Evolutionary conservation across 1,140 invertebrate species (phyloP), one percentile per base, ranked within the genome.

Genomic region (Pseudomyrmex gracilis): DNA sequence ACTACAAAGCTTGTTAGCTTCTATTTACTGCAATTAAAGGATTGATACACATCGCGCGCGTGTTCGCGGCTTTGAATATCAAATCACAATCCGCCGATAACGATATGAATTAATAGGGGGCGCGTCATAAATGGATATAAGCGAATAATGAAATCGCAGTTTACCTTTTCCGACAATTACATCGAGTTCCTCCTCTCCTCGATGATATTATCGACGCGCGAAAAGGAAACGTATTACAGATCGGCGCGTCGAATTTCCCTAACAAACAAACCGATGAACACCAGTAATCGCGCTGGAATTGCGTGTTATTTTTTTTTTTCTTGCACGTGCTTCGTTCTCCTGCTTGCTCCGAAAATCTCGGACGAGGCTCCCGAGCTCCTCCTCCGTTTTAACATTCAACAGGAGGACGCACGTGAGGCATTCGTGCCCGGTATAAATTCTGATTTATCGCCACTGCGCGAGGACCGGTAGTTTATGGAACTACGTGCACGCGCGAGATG

Each of bases 401-500:
- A 61, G 73, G 64, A 80, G 57, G 34, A 34, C 47, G 55, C 66
- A 61, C 58, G 83, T 60, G 67, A 73, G 76, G 64, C 58, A 83
- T 68, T 73, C 78, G 76, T 58, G 66, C 55, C n/a, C 58, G 34
- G 73, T 76, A 73, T 85, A 85, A 87, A 80, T 80, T 85, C 86
- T 87, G 84, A 87, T 87, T 87, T 85, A 87, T 87, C 66, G 78
- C 76, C 67, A 64, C 45, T 51, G 61, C 78, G 34, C 34, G 34
- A n/a, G n/a, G 73, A 49, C 73, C 61, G 74, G 61, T 82, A 71
- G 71, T 87, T 85, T 85, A 85, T 87, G 73, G 76, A 87, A 85
- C 78, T 77, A 55, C 82, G 61, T 83, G 82, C 82, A 66, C 66
- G 34, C 22, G 51, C 82, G 73, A 34, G 34, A 61, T 64, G 24